These are phyloP conservation scores for Gambusia holbrooki DNA, from an alignment of 2,113 vertebrate species.

Conservation along the genomic window DNA sequence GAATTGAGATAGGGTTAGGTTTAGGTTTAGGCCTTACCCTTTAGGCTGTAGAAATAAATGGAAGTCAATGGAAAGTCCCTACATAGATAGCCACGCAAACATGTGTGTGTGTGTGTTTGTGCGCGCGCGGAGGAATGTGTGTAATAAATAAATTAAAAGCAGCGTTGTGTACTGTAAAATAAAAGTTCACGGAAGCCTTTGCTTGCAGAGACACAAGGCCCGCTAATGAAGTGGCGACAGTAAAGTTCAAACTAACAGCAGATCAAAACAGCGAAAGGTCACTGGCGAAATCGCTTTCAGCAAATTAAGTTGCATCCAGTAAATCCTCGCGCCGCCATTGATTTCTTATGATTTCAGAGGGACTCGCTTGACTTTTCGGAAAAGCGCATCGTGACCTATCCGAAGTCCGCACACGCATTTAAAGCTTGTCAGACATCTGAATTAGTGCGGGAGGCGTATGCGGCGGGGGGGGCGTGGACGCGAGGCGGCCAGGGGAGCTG, in stretches of 20 bases:
- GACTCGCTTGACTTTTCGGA: slow-evolving; percentile 57
- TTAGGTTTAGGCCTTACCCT: too few relatives aligned
- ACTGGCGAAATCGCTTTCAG: slow-evolving; percentile 49
- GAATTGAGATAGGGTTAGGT: too few relatives aligned
- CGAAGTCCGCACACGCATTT: slow-evolving; percentile 24
- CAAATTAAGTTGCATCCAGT: slow-evolving; percentile 54
- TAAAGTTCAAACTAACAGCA: slow-evolving; percentile 43
- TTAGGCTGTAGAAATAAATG: too few relatives aligned
- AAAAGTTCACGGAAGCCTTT: background rate
- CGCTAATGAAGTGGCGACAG: slow-evolving; percentile 16
- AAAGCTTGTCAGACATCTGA: slow-evolving; percentile 43
- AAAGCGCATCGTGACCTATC: slow-evolving; percentile 49
- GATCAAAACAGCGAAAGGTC: slow-evolving; percentile 57
- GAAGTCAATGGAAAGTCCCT: too few relatives aligned
- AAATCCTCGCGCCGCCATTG: slow-evolving; percentile 46
- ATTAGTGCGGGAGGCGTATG: background rate
- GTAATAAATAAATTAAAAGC: background rate
- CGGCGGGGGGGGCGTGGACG: too few relatives aligned
- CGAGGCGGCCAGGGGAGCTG: background rate
- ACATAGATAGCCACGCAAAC: too few relatives aligned
- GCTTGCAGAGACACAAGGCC: slow-evolving; percentile 12
- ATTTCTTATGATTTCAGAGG: slow-evolving; percentile 55
- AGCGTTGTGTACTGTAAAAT: slow-evolving; percentile 10
- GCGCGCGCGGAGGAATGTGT: background rate
- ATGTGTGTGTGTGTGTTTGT: background rate